Conservation (phyloP, 2,113 vertebrate genomes). For the Ammodytes dubius region DNA sequence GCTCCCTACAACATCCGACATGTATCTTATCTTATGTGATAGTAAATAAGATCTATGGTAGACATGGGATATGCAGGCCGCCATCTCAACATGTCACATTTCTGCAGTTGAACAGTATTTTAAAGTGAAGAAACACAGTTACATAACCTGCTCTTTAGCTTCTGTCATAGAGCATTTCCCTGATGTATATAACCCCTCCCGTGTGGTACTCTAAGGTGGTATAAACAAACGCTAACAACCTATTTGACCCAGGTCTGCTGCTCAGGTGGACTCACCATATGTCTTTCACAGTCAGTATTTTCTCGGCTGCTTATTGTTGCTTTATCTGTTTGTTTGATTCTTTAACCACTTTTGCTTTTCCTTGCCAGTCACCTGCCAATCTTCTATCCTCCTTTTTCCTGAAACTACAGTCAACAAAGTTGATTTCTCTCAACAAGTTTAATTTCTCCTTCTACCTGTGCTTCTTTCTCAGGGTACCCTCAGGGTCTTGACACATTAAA, state of each 20-base stretch:
- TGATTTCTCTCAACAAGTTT: too few relatives aligned
- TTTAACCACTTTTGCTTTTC: constrained; percentile 77
- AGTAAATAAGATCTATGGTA: neutral
- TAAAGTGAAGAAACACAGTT: neutral
- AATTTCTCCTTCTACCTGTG: constrained; percentile 47
- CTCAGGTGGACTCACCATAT: constrained; percentile 23
- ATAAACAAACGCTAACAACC: neutral
- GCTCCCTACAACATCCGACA: neutral
- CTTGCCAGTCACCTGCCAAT: constrained; percentile 76
- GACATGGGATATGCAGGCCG: neutral
- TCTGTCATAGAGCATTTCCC: neutral
- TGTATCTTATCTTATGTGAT: neutral
- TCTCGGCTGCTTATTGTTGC: constrained; percentile 78
- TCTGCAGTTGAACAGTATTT: neutral
- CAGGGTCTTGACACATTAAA: too few relatives aligned
- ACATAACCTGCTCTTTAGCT: neutral
- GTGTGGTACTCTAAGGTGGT: neutral
- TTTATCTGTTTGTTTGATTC: constrained; percentile 75
- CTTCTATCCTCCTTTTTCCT: constrained; percentile 56
- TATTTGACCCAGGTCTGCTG: constrained; percentile 66
- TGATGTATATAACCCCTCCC: neutral
- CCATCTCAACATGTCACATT: neutral
- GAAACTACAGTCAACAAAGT: constrained; percentile 42
- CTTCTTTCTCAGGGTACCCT: constrained; percentile 25
- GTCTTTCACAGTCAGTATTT: constrained; percentile 53